phyloP scores from a whole-genome alignment of 2,113 vertebrate species.

The Indicator maculatus region DNA sequence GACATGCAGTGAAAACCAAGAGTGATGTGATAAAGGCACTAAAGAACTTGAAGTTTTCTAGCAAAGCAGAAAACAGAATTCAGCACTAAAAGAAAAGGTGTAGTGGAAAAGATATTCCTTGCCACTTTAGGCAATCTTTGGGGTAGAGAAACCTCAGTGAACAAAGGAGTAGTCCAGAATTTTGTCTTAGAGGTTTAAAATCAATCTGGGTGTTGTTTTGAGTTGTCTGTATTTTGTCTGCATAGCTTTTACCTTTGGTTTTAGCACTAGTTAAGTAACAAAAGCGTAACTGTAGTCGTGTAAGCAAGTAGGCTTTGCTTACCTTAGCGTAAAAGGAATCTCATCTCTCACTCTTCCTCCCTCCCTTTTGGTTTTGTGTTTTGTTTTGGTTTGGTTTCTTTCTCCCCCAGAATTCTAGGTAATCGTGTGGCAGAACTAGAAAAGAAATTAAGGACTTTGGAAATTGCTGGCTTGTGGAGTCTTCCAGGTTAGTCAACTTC shows the following conservation, averaged over 20 bases:
- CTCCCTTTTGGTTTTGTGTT: not conserved
- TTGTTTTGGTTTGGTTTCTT: not conserved
- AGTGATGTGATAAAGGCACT: conserved; percentile 15
- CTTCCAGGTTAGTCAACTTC: conserved; percentile 86
- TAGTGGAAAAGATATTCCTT: not conserved
- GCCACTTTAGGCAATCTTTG: conserved; percentile 31
- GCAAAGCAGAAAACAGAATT: conserved; percentile 17
- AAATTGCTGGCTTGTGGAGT: conserved; percentile 96
- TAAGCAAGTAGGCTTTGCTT: not conserved
- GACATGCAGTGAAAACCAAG: conserved; percentile 33
- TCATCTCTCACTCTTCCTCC: not conserved
- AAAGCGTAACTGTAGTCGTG: not conserved
- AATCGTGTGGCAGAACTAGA: conserved; percentile 93
- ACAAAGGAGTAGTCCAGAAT: conserved; percentile 23
- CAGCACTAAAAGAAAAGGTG: not conserved
- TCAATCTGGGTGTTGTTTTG: not conserved
- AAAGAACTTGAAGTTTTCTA: conserved; percentile 38
- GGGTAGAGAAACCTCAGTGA: conserved; percentile 33
- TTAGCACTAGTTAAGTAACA: not conserved
- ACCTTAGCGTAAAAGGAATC: not conserved
- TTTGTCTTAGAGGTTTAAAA: not conserved
- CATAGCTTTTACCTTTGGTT: not conserved
- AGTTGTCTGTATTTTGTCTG: not conserved
- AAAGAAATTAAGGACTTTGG: conserved; percentile 93
- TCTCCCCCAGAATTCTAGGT: conserved; percentile 87